A percentile compares a stretch with the other conserved stretches of the same genome.
Evolutionary conservation across 2,797 vertebrate species (phyloP).

Genomic region (Danio choprae): DNA sequence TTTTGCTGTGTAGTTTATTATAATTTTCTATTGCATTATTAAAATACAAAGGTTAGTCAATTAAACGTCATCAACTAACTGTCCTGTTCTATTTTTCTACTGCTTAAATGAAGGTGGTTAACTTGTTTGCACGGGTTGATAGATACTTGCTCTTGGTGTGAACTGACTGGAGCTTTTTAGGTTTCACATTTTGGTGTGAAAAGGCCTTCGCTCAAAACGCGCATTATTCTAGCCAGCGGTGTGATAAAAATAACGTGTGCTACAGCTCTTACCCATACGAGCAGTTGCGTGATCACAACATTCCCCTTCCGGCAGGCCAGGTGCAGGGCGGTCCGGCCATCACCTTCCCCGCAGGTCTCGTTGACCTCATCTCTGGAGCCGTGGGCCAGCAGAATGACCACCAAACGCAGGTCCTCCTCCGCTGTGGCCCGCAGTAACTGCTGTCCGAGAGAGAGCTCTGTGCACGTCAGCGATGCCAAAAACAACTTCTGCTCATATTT

Average conservation of each 20-base stretch:
- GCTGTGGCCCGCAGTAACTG: slow-evolving; percentile 88
- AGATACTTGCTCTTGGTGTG: neutral
- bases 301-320: slow-evolving; percentile 90
- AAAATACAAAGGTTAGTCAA: too few species aligned
- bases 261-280: slow-evolving; percentile 88
- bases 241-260: neutral
- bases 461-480: slow-evolving; percentile 82
- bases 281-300: slow-evolving; percentile 91
- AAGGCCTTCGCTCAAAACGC: neutral
- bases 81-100: neutral
- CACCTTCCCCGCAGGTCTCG: slow-evolving; percentile 92
- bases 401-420: slow-evolving; percentile 87
- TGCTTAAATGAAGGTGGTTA: neutral
- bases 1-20: too few species aligned
- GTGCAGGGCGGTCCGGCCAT: slow-evolving; percentile 92
- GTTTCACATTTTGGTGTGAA: neutral
- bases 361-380: slow-evolving; percentile 93
- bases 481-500: slow-evolving; percentile 99
- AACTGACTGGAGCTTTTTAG: neutral
- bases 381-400: slow-evolving; percentile 91
- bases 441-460: slow-evolving; percentile 89
- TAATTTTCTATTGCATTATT: too few species aligned
- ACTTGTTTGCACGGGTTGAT: neutral
- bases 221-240: neutral
- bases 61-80: too few species aligned